These are phyloP conservation scores for Gymnorhina tibicen DNA, from an alignment of 2,113 vertebrate species.

Conservation along the genomic window DNA sequence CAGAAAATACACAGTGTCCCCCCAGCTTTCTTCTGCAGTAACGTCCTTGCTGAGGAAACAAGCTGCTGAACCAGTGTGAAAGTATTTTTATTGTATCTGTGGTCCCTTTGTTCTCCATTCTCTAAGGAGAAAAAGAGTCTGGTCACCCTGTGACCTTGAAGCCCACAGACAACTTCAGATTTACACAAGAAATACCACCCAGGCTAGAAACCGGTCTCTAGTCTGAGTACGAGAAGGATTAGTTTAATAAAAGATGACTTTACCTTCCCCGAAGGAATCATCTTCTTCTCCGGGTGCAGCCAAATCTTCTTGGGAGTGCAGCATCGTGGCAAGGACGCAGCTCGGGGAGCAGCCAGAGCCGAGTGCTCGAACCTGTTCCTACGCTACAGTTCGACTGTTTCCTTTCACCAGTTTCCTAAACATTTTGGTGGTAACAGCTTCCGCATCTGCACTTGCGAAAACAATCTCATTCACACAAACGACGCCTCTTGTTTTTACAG, in stretches of 20 bases:
- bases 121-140: background rate
- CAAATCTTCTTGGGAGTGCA: slow-evolving; percentile 39
- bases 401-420: slow-evolving; percentile 53
- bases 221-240: background rate
- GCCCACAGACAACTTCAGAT: background rate
- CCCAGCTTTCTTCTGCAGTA: background rate
- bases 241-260: slow-evolving; percentile 26
- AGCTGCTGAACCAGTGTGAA: background rate
- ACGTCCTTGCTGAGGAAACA: background rate
- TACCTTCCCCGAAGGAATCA: slow-evolving; percentile 77
- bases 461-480: slow-evolving; percentile 51
- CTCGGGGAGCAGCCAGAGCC: background rate
- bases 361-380: background rate
- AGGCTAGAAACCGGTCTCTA: background rate
- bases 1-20: background rate
- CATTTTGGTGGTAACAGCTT: slow-evolving; percentile 51
- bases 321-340: slow-evolving; percentile 25
- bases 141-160: background rate
- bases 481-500: background rate
- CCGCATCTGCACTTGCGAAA: slow-evolving; percentile 44
- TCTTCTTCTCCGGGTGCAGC: slow-evolving; percentile 60
- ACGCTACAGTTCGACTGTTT: background rate
- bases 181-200: slow-evolving; percentile 28
- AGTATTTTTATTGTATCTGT: background rate
- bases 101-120: background rate